A percentile compares a stretch with the other conserved stretches of the same genome.
phyloP scores from a whole-genome alignment of 2,113 vertebrate species.

The Pyrgilauda ruficollis region DNA sequence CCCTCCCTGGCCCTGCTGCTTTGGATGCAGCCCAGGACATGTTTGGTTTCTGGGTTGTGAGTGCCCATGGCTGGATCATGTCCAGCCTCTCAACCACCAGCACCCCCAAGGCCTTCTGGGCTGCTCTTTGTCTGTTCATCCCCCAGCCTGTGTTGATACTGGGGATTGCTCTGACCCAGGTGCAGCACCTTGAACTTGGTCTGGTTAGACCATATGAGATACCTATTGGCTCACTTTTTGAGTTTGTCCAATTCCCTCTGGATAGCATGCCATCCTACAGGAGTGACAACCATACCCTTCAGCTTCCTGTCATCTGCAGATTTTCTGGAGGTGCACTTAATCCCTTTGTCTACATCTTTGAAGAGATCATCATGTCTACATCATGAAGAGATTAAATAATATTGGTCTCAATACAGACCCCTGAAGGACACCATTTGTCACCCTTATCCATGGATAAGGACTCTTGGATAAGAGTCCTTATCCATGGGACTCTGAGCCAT shows the following conservation, averaged over 20 bases:
- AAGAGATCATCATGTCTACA: background rate
- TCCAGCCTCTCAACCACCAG: background rate
- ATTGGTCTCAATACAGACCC: background rate
- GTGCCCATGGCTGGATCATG: background rate
- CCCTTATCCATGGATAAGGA: background rate
- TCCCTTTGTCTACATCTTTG: background rate
- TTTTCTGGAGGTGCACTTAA: background rate
- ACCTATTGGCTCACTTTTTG: background rate
- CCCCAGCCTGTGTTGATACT: accelerated
- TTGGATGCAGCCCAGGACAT: background rate
- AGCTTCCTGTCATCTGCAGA: background rate
- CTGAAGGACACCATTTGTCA: background rate
- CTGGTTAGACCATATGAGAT: background rate
- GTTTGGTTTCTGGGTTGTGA: background rate
- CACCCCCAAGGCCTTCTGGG: background rate
- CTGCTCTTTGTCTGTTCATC: background rate
- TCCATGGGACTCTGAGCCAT: too few species aligned
- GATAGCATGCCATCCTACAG: background rate
- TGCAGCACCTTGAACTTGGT: background rate
- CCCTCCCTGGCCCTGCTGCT: background rate
- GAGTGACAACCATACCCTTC: background rate
- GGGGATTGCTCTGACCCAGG: accelerated
- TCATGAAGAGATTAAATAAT: background rate
- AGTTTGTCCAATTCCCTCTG: background rate
- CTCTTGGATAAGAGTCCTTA: too few species aligned